Base-by-base conservation (phyloP, 2,113 vertebrate genomes). In the Syngnathus typhle region DNA sequence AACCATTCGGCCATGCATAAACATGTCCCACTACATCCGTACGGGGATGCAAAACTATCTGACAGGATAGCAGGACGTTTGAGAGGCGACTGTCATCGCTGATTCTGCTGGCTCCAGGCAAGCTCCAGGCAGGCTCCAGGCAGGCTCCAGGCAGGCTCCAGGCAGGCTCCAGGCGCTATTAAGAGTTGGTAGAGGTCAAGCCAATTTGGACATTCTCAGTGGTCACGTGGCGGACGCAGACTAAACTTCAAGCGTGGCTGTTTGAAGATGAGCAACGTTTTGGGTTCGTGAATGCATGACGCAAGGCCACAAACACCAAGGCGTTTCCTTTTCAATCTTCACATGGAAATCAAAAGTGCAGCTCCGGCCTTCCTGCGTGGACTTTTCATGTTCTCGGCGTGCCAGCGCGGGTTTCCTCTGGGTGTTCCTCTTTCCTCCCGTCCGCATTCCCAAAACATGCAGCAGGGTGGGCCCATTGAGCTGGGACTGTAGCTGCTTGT, bases 171-270 rank as follows among this genome's bases (percentile, higher is more conserved):
- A 63, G 74, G 37, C 66, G 0, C 64, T 60, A 80, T 72, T 75
- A 75, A 23, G 67, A 70, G 60, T 68, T 79, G 82, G 84, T 80
- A 70, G 76, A 77, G 70, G 71, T 61, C 82, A 80, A 85, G 80
- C 75, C 79, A 83, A 79, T 85, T 85, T 78, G 59, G 77, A 78
- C 76, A 63, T 74, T 68, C 76, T 84, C 74, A 64, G 81, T n/a
- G 44, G 68, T 51, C 27, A 66, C 58, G 60, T 72, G 67, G 77
- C 75, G 69, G 77, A 62, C 68, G 52, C 36, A 71, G 65, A 77
- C 69, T 32, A 67, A 72, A 77, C 73, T 74, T 60, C 43, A 41
- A 72, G 64, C 47, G 60, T 83, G 65, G 65, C 66, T 41, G 47
- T 76, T 68, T 68, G 23, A 70, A 70, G 66, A 66, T 58, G 12